Evolutionary conservation across 2,888 invertebrate species (phyloP).

Genomic region (Palloptera scutellata): DNA sequence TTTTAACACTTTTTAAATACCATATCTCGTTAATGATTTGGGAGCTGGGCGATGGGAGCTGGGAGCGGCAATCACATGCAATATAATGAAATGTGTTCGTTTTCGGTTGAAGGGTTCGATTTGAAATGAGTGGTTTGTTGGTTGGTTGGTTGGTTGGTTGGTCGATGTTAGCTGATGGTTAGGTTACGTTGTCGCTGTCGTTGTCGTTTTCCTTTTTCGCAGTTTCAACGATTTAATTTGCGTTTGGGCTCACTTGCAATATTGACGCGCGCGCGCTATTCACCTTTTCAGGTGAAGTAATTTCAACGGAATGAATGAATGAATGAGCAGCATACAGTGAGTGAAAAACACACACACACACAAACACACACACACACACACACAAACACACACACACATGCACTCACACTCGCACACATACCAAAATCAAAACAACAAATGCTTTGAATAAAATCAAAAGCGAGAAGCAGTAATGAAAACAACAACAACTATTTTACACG

Average conservation of each 20-base stretch:
- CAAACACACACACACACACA: too few species aligned
- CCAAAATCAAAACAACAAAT: neutral
- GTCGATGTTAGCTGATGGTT: too few species aligned
- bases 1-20: too few species aligned
- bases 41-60: too few species aligned
- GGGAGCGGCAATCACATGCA: too few species aligned
- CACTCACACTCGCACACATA: too few species aligned
- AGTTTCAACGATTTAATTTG: neutral
- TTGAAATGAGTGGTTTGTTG: constrained; percentile 7
- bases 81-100: too few species aligned
- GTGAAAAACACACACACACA: too few species aligned
- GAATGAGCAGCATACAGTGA: neutral
- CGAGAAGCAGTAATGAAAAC: constrained; percentile 19
- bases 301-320: constrained; percentile 59
- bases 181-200: neutral
- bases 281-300: constrained; percentile 62
- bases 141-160: constrained; percentile 2
- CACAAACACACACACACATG: too few species aligned
- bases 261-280: constrained; percentile 44
- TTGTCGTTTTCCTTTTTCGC: neutral
- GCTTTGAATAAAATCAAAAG: constrained; percentile 33
- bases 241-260: constrained; percentile 1
- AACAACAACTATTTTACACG: neutral
- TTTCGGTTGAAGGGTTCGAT: neutral
- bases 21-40: too few species aligned